Evolutionary conservation across 2,888 invertebrate species (phyloP).

Genomic region (Patella ulyssiponensis): DNA sequence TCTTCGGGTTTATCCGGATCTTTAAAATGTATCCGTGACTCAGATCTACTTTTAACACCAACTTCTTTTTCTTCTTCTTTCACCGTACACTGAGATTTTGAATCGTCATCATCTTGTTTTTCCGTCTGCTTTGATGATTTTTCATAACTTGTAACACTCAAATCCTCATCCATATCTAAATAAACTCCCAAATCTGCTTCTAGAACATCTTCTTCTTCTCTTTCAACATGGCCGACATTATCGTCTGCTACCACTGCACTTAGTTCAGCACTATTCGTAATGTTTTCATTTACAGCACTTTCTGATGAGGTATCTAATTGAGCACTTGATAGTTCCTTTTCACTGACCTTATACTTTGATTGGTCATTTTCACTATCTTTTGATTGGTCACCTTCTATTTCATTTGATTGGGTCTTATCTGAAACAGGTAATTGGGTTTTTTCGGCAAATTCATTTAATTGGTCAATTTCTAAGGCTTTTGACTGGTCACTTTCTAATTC

Average conservation of each 20-base stretch:
- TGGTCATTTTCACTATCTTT: not conserved
- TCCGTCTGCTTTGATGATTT: too few species aligned
- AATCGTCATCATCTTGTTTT: too few species aligned
- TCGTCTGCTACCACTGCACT: not conserved
- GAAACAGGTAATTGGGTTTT: too few species aligned
- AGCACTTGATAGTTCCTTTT: not conserved
- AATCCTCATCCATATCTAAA: not conserved
- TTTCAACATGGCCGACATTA: not conserved
- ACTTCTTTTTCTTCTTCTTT: too few species aligned
- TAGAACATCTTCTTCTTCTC: not conserved
- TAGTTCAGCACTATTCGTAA: not conserved
- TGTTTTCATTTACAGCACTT: not conserved
- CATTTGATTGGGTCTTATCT: too few species aligned
- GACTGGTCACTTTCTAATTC: too few species aligned
- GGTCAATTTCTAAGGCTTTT: too few species aligned
- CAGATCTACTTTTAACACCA: not conserved
- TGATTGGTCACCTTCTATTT: too few species aligned
- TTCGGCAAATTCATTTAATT: too few species aligned
- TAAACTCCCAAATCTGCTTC: conserved; percentile 1
- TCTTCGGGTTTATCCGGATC: not conserved
- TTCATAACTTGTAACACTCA: not conserved
- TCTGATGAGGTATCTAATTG: not conserved
- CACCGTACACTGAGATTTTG: too few species aligned
- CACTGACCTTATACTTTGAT: not conserved
- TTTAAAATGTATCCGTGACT: not conserved